phyloP scores from a whole-genome alignment of 2,797 vertebrate species.

The Lutjanus argentimaculatus region DNA sequence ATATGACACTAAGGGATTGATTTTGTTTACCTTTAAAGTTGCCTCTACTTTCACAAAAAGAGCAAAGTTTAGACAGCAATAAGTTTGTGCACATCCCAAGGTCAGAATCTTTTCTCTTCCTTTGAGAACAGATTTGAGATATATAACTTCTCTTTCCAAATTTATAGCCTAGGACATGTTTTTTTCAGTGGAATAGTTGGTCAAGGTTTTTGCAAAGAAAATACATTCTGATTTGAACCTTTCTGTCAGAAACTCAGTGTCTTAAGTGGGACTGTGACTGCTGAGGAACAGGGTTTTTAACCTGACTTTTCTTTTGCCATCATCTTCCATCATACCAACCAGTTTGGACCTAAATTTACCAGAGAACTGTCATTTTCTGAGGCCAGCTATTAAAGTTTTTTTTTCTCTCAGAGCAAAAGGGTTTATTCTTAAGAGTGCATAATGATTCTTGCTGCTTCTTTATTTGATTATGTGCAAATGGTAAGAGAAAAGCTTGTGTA shows the following conservation, averaged over 20 bases:
- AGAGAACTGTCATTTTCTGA: background rate
- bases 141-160: background rate
- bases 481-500: no score
- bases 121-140: background rate
- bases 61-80: background rate
- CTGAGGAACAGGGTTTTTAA: background rate
- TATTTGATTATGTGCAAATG: no score
- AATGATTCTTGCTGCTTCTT: background rate
- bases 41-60: background rate
- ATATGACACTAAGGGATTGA: background rate
- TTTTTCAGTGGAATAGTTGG: background rate
- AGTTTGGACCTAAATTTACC: background rate
- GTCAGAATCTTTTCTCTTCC: background rate
- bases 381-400: background rate
- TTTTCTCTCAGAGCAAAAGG: background rate
- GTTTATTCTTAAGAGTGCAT: background rate
- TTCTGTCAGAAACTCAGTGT: background rate
- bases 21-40: background rate
- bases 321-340: background rate
- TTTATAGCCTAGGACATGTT: background rate
- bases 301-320: background rate
- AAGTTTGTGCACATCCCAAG: constrained; percentile 1
- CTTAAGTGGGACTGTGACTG: background rate
- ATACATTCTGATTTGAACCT: background rate
- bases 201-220: background rate